A percentile compares a stretch with the other conserved stretches of the same genome.
Conservation (phyloP, 2,797 vertebrate genomes). For the Momotus momota region DNA sequence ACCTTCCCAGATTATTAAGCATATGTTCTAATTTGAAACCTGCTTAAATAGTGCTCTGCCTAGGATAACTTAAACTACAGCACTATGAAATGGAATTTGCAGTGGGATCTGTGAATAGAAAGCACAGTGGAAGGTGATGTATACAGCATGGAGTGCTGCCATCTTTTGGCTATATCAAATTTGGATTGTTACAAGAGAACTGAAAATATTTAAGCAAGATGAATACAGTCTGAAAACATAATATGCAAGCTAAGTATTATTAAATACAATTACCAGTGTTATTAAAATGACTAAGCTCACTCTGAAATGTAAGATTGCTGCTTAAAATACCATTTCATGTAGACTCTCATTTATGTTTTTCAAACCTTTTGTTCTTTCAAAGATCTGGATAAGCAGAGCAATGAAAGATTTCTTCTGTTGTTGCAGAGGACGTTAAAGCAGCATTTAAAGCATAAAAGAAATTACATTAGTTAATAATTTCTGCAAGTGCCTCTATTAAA, state of each 20-base stretch:
- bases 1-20: background rate
- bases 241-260: background rate
- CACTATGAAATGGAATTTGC: slow-evolving; percentile 23
- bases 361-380: background rate
- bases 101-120: background rate
- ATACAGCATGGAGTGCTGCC: slow-evolving; percentile 52
- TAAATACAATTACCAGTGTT: background rate
- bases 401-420: background rate
- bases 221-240: background rate
- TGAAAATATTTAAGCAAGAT: background rate
- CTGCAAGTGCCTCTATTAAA: background rate
- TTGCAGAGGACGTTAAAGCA: background rate
- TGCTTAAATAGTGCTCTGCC: background rate
- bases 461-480: background rate
- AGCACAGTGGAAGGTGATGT: background rate
- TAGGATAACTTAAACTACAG: slow-evolving; percentile 7
- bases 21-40: background rate
- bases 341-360: background rate
- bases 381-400: background rate
- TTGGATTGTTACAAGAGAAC: slow-evolving; percentile 16
- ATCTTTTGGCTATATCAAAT: slow-evolving; percentile 66
- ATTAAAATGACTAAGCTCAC: background rate
- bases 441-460: background rate
- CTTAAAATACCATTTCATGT: slow-evolving; percentile 6
- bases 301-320: background rate